Conservation (phyloP, 2,888 invertebrate genomes). For the Fissipunctia ypsillon region DNA sequence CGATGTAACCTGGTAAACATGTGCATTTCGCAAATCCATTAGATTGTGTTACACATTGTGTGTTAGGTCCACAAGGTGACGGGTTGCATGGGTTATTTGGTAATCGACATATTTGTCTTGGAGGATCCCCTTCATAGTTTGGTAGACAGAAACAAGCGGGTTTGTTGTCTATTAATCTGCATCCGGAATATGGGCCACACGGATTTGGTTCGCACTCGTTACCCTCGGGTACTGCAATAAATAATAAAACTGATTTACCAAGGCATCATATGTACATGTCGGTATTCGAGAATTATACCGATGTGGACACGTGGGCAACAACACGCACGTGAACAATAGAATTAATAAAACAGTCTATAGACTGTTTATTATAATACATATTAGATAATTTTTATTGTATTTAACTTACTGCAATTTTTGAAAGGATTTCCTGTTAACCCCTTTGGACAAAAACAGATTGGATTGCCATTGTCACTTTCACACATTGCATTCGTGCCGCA, state of each 20-base stretch:
- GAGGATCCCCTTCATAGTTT: conserved; percentile 96
- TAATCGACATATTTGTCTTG: conserved; percentile 92
- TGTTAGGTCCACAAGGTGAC: conserved; percentile 97
- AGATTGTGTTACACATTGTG: conserved; percentile 94
- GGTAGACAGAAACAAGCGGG: conserved; percentile 97
- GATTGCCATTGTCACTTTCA: conserved; percentile 95
- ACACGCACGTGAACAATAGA: neutral
- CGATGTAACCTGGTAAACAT: conserved; percentile 95
- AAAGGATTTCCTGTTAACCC: conserved; percentile 98
- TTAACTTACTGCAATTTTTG: conserved; percentile 95
- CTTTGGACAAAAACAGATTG: conserved; percentile 97
- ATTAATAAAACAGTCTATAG: neutral
- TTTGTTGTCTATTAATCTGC: conserved; percentile 93
- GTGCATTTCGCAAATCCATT: conserved; percentile 97
- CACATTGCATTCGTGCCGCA: conserved; percentile 96
- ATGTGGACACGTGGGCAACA: neutral
- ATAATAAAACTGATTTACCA: conserved; percentile 21
- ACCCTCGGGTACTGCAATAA: conserved; percentile 95
- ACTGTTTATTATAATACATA: too few relatives aligned
- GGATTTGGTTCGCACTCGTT: conserved; percentile 95
- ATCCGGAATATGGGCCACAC: conserved; percentile 96
- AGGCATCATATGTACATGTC: too few relatives aligned
- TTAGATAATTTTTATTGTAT: neutral
- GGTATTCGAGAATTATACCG: neutral
- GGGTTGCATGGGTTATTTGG: conserved; percentile 95